Evolutionary conservation across 2,797 vertebrate species (phyloP), one percentile per base, ranked within the genome.

Genomic region (Lacerta bilineata): DNA sequence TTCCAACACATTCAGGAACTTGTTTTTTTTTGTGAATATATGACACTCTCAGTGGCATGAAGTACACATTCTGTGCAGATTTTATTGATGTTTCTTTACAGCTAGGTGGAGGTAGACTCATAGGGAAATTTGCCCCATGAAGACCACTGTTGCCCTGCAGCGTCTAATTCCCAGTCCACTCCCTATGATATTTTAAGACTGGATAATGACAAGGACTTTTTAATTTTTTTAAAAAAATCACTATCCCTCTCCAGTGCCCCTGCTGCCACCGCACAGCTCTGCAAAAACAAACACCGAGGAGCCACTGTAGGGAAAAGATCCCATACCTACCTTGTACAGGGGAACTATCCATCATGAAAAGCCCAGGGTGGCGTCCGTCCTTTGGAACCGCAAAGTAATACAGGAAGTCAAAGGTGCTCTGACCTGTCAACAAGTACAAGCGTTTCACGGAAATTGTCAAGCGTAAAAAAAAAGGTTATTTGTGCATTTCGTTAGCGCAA

Each of bases 391-490:
- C 98, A 95, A 98, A 98, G 90, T 98, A 96, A 93, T 98, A 98
- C 82, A 98, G 95, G 95, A 98, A 98, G 93, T 98, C 97, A 80
- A 98, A 93, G 78, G 92, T 94, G 92, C 98, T 98, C 91, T 97
- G 97, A 88, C 97, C 98, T 98, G 94, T 25, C 9, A 64, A 20
- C 78, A 36, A 89, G 2, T 0, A 20, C 75, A 36, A 89, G 2
- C 0, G 79, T 39, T 75, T 13, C 17, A 77, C 15, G 43, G n/a
- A 29, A 43, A 23, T 5, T 7, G 29, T 11, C 5, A 55, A 1
- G 50, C 15, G 13, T 55, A 33, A 72, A 72, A 33, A 33, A 71
- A n/a, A n/a, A 33, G n/a, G n/a, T 13, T n/a, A 72, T 72, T 33
- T 18, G 33, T n/a, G 13, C 5, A 9, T 55, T 55, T 55, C 15